Base-by-base conservation (phyloP, 2,888 invertebrate species). In the Seladonia tumulorum region DNA sequence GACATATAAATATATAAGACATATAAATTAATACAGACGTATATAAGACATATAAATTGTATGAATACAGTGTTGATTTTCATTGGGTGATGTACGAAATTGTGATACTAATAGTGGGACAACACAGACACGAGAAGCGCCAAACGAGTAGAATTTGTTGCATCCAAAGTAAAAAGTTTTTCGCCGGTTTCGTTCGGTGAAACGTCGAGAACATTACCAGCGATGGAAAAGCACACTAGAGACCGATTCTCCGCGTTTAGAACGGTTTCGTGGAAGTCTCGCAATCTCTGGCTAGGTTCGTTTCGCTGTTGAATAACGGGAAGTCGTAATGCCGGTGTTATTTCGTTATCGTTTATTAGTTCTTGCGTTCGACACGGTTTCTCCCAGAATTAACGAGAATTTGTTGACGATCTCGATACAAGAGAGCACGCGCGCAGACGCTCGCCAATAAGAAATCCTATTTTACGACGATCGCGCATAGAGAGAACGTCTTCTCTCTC, bases 321-420 rank as follows among this genome's bases (percentile, higher is more conserved):
- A 91, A 92, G 85, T 91, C 86, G 83, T 88, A 89, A 89, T 78
- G 82, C 84, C 60, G 72, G 49, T 73, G 82, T 81, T 87, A 82
- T 85, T 87, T 81, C 85, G 86, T 81, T 87, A 88, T 89, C 87
- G 88, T 90, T 91, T 88, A 91, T 91, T 90, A 85, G 85, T 83
- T 79, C 72, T 79, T 42, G 78, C 75, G 74, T 87, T 87, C 81
- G 81, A 83, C 76, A 79, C 78, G 84, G 81, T 76, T 86, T 79
- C 47, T 39, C 66, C 18, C 35, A 77, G 76, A 85, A 89, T 75
- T 79, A 78, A 86, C 79, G 80, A 83, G 74, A 78, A 88, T 85
- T 66, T 63, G 81, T 83, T 78, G 80, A 89, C 81, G 82, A 74
- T 57, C 71, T 49, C 68, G 81, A 81, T 80, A 82, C 79, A 78